These are phyloP conservation scores for Paramacrobiotus metropolitanus DNA, from an alignment of 1,140 invertebrate species.

Conservation along the genomic window DNA sequence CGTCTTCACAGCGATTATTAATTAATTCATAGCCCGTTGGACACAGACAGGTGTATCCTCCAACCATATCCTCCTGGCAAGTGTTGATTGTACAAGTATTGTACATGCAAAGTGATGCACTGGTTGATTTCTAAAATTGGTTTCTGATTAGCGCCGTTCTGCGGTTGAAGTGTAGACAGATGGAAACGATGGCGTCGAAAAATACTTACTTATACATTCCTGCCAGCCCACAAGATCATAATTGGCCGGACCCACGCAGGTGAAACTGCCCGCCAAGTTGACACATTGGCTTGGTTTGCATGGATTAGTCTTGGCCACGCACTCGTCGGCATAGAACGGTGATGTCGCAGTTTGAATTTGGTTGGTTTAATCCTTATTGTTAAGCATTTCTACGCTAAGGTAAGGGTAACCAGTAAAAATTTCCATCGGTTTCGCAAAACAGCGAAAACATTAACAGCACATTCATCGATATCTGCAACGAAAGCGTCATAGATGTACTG, in stretches of 20 bases:
- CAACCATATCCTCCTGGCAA: neutral
- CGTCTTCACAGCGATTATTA: conserved; percentile 32
- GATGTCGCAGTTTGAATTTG: no score
- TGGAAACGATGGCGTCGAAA: no score
- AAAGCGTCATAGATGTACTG: no score
- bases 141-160: neutral
- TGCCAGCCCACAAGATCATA: conserved; percentile 18
- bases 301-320: conserved; percentile 45
- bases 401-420: no score
- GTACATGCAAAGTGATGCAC: conserved; percentile 3
- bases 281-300: conserved; percentile 55
- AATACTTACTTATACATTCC: neutral
- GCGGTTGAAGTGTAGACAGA: no score
- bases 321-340: conserved; percentile 75
- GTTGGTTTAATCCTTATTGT: no score
- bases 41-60: neutral
- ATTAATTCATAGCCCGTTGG: neutral
- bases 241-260: conserved; percentile 62
- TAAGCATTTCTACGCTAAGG: no score
- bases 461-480: conserved; percentile 49
- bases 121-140: neutral
- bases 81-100: neutral
- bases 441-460: no score
- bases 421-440: no score
- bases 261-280: conserved; percentile 58